phyloP scores from a whole-genome alignment of 2,888 invertebrate genomes.

The Phyllotreta cruciferae region DNA sequence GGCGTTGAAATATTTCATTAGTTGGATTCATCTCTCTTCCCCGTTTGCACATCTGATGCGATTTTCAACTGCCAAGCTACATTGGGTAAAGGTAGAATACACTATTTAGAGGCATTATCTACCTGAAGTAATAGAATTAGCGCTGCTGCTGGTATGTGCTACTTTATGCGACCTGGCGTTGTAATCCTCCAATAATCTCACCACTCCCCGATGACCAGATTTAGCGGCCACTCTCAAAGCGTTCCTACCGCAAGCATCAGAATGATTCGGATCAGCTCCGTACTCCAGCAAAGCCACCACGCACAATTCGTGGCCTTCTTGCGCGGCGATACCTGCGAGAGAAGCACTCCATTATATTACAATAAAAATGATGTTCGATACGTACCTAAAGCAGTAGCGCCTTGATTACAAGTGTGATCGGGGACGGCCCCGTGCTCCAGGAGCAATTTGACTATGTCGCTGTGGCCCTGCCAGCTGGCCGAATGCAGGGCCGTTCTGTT shows the following conservation, averaged over 20 bases:
- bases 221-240: constrained; percentile 90
- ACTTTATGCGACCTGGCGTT: constrained; percentile 55
- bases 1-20: no score
- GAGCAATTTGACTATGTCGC: constrained; percentile 80
- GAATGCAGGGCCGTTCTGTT: constrained; percentile 91
- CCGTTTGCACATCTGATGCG: no score
- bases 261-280: constrained; percentile 85
- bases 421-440: constrained; percentile 83
- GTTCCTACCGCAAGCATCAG: constrained; percentile 86
- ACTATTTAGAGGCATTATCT: constrained; percentile 30
- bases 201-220: constrained; percentile 87
- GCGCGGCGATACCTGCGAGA: constrained; percentile 91
- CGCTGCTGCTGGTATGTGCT: constrained; percentile 56
- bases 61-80: no score
- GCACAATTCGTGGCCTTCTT: constrained; percentile 94
- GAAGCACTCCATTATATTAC: no score
- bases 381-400: constrained; percentile 87
- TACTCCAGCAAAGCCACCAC: constrained; percentile 83
- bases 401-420: constrained; percentile 93
- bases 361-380: no score
- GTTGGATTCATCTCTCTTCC: no score
- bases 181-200: constrained; percentile 78
- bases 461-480: constrained; percentile 95
- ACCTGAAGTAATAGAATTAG: constrained; percentile 60
- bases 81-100: constrained; percentile 1